These are phyloP conservation scores for Pristionchus exspectatus DNA, from an alignment of 2,888 invertebrate genomes.

Conservation along the genomic window DNA sequence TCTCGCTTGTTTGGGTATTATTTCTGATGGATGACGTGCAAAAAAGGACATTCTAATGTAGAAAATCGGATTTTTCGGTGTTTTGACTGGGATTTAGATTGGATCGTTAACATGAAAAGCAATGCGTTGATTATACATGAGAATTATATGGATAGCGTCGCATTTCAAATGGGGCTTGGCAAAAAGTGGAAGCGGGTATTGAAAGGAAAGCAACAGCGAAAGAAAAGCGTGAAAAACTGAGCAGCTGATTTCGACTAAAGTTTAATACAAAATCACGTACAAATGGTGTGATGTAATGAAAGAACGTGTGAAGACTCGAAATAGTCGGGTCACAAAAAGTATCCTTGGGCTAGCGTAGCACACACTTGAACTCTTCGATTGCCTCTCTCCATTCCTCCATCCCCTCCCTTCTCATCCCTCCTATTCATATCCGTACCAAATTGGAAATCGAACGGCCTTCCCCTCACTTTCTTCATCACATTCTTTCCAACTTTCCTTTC, in stretches of 20 bases:
- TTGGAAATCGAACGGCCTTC: conserved; percentile 50
- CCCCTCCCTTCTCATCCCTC: not conserved
- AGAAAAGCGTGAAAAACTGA: not conserved
- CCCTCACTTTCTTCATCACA: conserved; percentile 5
- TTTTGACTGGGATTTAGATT: too few relatives aligned
- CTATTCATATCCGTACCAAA: conserved; percentile 50
- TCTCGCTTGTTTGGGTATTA: conserved; percentile 1
- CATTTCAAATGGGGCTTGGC: too few relatives aligned
- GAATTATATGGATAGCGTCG: too few relatives aligned
- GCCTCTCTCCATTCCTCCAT: too few relatives aligned
- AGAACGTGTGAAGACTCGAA: not conserved
- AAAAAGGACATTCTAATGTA: not conserved
- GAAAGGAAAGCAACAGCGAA: not conserved
- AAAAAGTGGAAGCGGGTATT: too few relatives aligned
- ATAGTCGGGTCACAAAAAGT: not conserved
- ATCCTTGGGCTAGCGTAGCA: not conserved
- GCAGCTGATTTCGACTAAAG: not conserved
- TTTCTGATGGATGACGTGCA: conserved; percentile 2
- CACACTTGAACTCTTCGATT: conserved; percentile 8
- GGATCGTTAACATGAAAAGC: too few relatives aligned
- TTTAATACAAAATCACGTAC: not conserved
- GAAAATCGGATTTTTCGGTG: too few relatives aligned
- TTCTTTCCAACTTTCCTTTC: conserved; percentile 26
- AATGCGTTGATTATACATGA: too few relatives aligned
- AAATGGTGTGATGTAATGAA: not conserved